A percentile compares a stretch with the other conserved stretches of the same genome.
These are phyloP conservation scores for Nesogale talazaci DNA, from an alignment of 2,113 vertebrate species.

Conservation along the genomic window DNA sequence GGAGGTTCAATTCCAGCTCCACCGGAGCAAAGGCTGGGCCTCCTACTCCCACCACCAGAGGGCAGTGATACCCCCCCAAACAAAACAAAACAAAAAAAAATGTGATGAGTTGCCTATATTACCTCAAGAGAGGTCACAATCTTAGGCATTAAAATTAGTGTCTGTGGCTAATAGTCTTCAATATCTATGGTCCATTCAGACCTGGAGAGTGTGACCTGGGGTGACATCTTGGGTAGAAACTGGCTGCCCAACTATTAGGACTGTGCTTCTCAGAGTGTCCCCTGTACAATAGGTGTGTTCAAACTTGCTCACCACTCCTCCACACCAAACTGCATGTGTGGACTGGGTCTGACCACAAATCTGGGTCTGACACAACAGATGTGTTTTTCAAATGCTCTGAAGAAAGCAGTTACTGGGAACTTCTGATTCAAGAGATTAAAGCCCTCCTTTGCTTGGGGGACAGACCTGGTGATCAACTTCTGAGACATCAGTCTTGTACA, in stretches of 20 bases:
- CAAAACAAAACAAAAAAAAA: constrained; percentile 9
- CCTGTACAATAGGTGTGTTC: neutral
- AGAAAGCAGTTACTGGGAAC: neutral
- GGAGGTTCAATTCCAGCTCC: no score
- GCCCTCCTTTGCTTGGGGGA: neutral
- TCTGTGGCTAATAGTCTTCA: neutral
- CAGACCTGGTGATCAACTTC: neutral
- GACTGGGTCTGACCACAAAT: neutral
- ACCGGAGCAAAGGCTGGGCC: no score
- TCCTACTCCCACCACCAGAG: no score
- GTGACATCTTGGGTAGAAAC: neutral
- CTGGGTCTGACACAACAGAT: neutral
- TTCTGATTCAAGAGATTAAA: neutral
- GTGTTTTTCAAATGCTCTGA: constrained; percentile 5
- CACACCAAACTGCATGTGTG: neutral
- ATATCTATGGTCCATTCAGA: neutral
- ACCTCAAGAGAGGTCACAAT: neutral
- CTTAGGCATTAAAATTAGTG: neutral
- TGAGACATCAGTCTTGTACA: neutral
- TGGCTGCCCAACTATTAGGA: neutral
- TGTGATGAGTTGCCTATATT: neutral
- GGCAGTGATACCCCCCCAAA: no score
- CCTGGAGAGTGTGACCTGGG: neutral
- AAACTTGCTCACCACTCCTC: neutral
- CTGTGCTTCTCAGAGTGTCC: neutral